phyloP scores from a whole-genome alignment of 2,888 invertebrate genomes.

The Smittia aterrima region DNA sequence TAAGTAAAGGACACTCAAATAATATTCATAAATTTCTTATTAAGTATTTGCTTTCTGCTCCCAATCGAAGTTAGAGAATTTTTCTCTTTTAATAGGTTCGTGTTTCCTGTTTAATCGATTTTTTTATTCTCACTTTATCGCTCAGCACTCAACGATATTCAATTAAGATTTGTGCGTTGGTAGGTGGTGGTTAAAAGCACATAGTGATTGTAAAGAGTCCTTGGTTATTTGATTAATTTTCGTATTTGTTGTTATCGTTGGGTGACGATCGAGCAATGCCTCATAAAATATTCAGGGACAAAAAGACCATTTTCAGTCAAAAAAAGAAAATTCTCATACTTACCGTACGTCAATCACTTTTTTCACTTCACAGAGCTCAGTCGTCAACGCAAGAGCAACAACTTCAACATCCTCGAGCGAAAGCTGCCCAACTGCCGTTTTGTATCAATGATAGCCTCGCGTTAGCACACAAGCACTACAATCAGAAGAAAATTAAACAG shows the following conservation, averaged over 20 bases:
- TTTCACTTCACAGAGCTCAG: background rate
- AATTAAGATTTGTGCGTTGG: conserved; percentile 14
- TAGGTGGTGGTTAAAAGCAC: background rate
- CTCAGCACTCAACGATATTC: background rate
- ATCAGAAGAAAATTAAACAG: conserved; percentile 40
- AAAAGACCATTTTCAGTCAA: background rate
- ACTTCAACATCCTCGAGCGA: conserved; percentile 19
- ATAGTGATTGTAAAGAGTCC: background rate
- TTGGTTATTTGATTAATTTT: conserved; percentile 2
- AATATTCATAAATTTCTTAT: too few relatives aligned
- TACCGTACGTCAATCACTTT: background rate
- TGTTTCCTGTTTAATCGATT: conserved; percentile 29
- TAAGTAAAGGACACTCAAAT: too few relatives aligned
- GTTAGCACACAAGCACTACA: conserved; percentile 37
- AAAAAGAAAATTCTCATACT: background rate
- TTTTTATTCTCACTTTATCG: conserved; percentile 7
- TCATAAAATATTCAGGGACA: conserved; percentile 32
- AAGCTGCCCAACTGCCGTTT: conserved; percentile 39
- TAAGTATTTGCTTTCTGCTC: too few relatives aligned
- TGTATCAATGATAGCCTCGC: conserved; percentile 41
- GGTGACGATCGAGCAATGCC: background rate
- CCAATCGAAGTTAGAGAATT: background rate
- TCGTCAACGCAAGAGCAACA: background rate
- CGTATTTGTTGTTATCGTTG: background rate
- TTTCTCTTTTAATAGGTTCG: background rate